phyloP scores from a whole-genome alignment of 2,113 vertebrate genomes.

The Papio anubis region DNA sequence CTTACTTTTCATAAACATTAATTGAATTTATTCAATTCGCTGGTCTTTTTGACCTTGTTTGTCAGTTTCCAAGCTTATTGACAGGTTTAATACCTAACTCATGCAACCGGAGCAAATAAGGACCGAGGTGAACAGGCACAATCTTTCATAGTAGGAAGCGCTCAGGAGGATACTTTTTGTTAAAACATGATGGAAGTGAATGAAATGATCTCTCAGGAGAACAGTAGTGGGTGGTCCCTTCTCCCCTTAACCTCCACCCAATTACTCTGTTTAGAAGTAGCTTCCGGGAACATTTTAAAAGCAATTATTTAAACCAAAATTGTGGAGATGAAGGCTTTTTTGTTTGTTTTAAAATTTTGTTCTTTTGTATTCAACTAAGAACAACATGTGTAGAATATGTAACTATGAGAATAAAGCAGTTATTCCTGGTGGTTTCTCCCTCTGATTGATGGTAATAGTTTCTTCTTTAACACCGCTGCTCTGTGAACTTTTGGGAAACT shows the following conservation, averaged over 20 bases:
- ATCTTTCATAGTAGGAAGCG: neutral
- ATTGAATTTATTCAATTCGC: neutral
- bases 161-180: neutral
- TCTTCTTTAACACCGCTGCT: neutral
- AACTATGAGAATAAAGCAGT: neutral
- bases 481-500: neutral
- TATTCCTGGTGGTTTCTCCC: neutral
- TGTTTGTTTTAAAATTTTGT: neutral
- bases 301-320: neutral
- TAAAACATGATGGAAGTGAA: neutral
- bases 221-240: neutral
- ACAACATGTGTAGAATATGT: neutral
- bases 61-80: neutral
- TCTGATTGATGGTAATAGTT: neutral
- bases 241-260: no score
- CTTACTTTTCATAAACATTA: neutral
- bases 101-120: neutral
- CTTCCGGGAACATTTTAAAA: constrained; percentile 17
- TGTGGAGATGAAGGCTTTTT: neutral
- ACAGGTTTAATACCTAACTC: neutral
- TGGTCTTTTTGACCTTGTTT: constrained; percentile 1
- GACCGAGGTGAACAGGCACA: neutral
- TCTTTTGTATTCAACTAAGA: neutral
- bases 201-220: neutral
- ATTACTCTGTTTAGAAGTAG: neutral